Evolutionary conservation across 2,113 vertebrate species (phyloP).

Genomic region (Oreamnos americanus): DNA sequence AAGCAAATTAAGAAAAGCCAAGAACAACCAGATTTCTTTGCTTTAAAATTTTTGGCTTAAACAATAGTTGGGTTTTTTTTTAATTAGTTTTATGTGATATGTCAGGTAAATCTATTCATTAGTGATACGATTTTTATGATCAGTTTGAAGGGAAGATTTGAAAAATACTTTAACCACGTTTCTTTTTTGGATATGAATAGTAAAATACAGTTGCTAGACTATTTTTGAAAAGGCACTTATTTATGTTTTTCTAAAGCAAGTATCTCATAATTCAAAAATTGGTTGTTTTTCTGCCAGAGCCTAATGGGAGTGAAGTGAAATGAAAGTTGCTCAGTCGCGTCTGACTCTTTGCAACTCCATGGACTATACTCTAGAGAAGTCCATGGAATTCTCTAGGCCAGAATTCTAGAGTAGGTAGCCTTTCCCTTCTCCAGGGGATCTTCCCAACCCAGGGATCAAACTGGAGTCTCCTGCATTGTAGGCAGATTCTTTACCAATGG

Average conservation of each 20-base stretch:
- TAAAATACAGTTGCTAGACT: constrained; percentile 30
- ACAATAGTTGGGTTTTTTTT: constrained; percentile 20
- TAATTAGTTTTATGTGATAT: constrained; percentile 62
- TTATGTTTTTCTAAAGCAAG: constrained; percentile 40
- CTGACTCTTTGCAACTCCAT: neutral
- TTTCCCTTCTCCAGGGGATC: neutral
- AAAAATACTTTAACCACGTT: constrained; percentile 24
- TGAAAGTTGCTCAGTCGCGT: neutral
- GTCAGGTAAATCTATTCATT: constrained; percentile 69
- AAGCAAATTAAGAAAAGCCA: constrained; percentile 71
- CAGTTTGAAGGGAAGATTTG: constrained; percentile 15
- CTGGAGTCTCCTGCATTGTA: neutral
- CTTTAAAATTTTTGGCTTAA: constrained; percentile 64
- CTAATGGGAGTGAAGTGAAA: neutral
- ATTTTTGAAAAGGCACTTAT: constrained; percentile 20
- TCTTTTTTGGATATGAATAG: constrained; percentile 25
- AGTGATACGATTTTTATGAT: constrained; percentile 65
- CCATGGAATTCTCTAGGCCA: neutral
- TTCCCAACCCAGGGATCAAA: neutral
- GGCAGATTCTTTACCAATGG: neutral
- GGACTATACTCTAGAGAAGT: neutral
- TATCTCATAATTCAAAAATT: constrained; percentile 22
- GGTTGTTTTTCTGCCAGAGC: constrained; percentile 13
- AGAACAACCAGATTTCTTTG: constrained; percentile 69
- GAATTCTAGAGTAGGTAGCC: neutral